Conservation (phyloP, 2,888 invertebrate species). For the Oxyteleia sp. region DNA sequence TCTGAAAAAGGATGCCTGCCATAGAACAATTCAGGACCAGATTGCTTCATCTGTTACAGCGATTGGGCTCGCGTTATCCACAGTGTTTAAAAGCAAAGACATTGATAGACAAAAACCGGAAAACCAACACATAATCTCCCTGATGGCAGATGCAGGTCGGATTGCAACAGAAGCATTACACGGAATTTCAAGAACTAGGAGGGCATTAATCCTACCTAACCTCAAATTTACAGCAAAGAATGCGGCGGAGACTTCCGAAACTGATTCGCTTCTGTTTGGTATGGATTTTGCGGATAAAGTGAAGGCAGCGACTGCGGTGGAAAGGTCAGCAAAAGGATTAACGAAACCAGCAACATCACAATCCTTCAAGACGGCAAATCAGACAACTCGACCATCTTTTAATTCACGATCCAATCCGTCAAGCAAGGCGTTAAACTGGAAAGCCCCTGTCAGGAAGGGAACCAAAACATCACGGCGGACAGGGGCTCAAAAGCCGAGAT, state of each 20-base stretch:
- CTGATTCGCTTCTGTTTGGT: slow-evolving; percentile 4
- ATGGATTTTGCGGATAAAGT: neutral
- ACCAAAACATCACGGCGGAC: neutral
- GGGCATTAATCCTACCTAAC: neutral
- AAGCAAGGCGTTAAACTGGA: slow-evolving; percentile 14
- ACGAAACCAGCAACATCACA: slow-evolving; percentile 1
- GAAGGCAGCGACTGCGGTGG: slow-evolving; percentile 3
- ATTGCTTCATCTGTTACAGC: neutral
- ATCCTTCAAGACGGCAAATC: neutral
- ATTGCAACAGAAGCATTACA: neutral
- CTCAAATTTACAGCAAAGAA: slow-evolving; percentile 1
- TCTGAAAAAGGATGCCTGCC: neutral
- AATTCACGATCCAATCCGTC: neutral
- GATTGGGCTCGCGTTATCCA: neutral
- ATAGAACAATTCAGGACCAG: slow-evolving; percentile 7
- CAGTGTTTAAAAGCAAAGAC: neutral
- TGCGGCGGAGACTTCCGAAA: neutral
- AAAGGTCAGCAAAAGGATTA: slow-evolving; percentile 1
- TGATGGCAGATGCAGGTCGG: neutral
- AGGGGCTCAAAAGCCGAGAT: slow-evolving; percentile 12
- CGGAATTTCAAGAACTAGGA: slow-evolving; percentile 1
- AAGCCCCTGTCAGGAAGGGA: slow-evolving; percentile 5
- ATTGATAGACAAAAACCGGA: neutral
- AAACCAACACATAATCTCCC: neutral
- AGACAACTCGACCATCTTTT: neutral